Percentiles rank a stretch among this genome's conserved stretches.
Conservation (phyloP, 2,888 invertebrate genomes). For the Euzetes globulus region DNA sequence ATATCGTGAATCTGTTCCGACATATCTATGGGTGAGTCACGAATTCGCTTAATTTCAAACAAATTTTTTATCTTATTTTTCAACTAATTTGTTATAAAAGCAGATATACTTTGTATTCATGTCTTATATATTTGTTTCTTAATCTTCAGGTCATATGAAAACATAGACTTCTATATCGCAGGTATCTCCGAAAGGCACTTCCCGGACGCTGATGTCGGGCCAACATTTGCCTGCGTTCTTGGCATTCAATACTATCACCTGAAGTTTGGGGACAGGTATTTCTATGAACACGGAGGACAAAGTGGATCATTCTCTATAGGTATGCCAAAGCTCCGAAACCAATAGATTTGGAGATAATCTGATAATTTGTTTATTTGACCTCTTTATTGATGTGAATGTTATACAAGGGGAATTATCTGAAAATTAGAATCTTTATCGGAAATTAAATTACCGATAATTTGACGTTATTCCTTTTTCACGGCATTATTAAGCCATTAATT, state of each 20-base stretch:
- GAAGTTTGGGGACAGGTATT: slow-evolving; percentile 74
- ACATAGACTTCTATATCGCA: slow-evolving; percentile 80
- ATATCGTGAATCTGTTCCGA: neutral
- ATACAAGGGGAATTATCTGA: too few species aligned
- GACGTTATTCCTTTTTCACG: too few species aligned
- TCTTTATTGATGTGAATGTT: neutral
- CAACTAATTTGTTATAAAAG: neutral
- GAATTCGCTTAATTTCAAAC: neutral
- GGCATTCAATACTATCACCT: slow-evolving; percentile 73
- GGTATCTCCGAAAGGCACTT: slow-evolving; percentile 71
- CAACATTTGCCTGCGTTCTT: slow-evolving; percentile 72
- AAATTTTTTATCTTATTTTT: neutral
- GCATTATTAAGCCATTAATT: too few species aligned
- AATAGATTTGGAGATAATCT: too few species aligned
- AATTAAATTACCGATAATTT: too few species aligned
- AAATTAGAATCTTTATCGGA: too few species aligned
- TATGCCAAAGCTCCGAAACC: neutral
- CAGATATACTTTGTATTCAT: neutral
- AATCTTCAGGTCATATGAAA: slow-evolving; percentile 45
- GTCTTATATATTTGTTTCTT: neutral
- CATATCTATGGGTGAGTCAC: slow-evolving; percentile 25
- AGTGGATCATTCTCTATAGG: slow-evolving; percentile 37
- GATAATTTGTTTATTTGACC: neutral
- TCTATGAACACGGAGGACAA: slow-evolving; percentile 65
- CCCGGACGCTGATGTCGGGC: slow-evolving; percentile 67